Percentiles rank a stretch among this genome's conserved stretches.
Evolutionary conservation across 1,140 invertebrate genomes (phyloP).

Genomic region (Drosophila leontia): DNA sequence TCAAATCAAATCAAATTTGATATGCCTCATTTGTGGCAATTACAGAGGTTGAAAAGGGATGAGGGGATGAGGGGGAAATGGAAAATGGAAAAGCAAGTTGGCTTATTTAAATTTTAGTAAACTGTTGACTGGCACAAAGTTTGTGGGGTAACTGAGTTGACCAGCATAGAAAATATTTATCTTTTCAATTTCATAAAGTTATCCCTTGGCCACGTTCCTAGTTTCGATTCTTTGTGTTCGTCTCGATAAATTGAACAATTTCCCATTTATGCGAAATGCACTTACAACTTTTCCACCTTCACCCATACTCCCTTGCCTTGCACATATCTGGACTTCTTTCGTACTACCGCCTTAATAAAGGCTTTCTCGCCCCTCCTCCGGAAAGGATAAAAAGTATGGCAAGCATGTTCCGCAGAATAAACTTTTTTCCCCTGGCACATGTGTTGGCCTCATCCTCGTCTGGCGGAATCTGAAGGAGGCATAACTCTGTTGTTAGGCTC

Average conservation of each 20-base stretch:
- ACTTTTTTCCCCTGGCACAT: conserved; percentile 35
- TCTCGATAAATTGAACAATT: conserved; percentile 74
- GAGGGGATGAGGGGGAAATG: no score
- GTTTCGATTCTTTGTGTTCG: conserved; percentile 44
- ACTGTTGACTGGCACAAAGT: background rate
- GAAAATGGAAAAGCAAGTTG: background rate
- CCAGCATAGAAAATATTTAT: conserved; percentile 65
- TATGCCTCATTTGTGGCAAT: conserved; percentile 68
- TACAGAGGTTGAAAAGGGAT: conserved; percentile 2
- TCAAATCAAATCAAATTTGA: conserved; percentile 67
- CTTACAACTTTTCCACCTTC: conserved; percentile 58
- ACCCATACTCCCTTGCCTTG: background rate
- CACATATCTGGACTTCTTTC: conserved; percentile 18
- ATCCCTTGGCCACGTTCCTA: conserved; percentile 29
- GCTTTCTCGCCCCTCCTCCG: conserved; percentile 8
- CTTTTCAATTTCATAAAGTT: conserved; percentile 66
- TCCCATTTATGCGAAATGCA: conserved; percentile 73
- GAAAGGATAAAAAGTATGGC: conserved; percentile 59
- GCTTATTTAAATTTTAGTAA: conserved; percentile 37
- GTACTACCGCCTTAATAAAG: conserved; percentile 51
- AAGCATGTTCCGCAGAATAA: conserved; percentile 53
- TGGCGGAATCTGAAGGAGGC: conserved; percentile 11
- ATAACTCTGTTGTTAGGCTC: conserved; percentile 52
- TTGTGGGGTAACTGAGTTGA: conserved; percentile 38
- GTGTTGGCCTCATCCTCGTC: conserved; percentile 4